A percentile compares a stretch with the other conserved stretches of the same genome.
Evolutionary conservation across 2,888 invertebrate species (phyloP).

Genomic region (Sycophila texana): DNA sequence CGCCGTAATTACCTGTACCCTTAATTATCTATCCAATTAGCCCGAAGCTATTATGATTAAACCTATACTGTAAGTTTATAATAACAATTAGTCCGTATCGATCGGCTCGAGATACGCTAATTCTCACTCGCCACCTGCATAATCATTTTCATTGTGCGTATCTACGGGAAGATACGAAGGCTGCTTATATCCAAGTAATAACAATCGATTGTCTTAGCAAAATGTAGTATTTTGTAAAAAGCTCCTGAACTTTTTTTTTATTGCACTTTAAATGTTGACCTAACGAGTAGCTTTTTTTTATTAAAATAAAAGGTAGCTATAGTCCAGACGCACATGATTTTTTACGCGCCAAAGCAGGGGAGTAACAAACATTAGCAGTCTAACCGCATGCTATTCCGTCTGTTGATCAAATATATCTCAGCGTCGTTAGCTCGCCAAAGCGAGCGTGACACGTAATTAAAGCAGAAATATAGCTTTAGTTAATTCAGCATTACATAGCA

Average conservation of each 20-base stretch:
- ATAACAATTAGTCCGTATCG: conserved; percentile 75
- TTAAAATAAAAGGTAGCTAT: not conserved
- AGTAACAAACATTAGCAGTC: conserved; percentile 31
- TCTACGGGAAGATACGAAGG: too few species aligned
- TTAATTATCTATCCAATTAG: conserved; percentile 76
- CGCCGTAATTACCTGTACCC: conserved; percentile 75
- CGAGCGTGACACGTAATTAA: conserved; percentile 52
- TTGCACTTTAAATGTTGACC: not conserved
- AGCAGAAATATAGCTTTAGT: conserved; percentile 63
- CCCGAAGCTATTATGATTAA: conserved; percentile 75
- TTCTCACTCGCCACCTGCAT: conserved; percentile 67
- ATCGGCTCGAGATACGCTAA: conserved; percentile 68
- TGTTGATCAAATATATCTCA: conserved; percentile 42
- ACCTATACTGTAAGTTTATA: conserved; percentile 75
- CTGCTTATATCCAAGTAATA: not conserved
- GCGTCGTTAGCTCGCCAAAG: conserved; percentile 49
- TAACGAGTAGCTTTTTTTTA: conserved; percentile 5
- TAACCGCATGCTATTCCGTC: conserved; percentile 19
- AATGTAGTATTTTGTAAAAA: too few species aligned
- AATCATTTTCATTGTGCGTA: conserved; percentile 25
- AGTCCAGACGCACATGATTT: not conserved
- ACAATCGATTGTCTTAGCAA: too few species aligned
- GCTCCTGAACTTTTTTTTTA: too few species aligned
- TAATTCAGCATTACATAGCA: conserved; percentile 61
- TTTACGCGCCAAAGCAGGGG: not conserved